Evolutionary conservation across 2,888 invertebrate genomes (phyloP).

Genomic region (Apodemia hepburni): DNA sequence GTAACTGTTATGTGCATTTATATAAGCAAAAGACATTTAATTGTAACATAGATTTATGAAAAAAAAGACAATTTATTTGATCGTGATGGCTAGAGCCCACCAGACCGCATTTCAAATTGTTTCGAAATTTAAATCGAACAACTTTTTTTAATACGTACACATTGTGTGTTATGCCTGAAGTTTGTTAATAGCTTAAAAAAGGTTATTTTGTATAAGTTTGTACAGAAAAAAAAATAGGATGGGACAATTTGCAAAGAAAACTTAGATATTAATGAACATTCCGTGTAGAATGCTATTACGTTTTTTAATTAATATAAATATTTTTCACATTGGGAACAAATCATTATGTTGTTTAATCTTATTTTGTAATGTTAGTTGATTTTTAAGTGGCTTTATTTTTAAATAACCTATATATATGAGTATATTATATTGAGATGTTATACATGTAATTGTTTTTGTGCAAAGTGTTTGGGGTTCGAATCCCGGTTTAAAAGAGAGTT

Average conservation of each 20-base stretch:
- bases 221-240: constrained; percentile 73
- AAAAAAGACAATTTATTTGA: constrained; percentile 41
- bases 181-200: constrained; percentile 73
- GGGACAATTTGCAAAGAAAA: constrained; percentile 80
- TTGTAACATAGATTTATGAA: constrained; percentile 33
- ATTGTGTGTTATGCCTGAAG: constrained; percentile 61
- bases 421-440: constrained; percentile 78
- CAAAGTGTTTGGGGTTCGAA: constrained; percentile 67
- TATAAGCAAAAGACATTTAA: constrained; percentile 37
- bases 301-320: constrained; percentile 65
- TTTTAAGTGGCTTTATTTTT: constrained; percentile 76
- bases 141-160: constrained; percentile 61
- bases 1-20: constrained; percentile 71
- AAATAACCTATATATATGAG: constrained; percentile 67
- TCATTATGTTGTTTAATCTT: constrained; percentile 80
- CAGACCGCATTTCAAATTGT: constrained; percentile 70
- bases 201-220: constrained; percentile 76
- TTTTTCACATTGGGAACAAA: constrained; percentile 78
- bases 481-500: constrained; percentile 68
- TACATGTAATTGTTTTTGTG: constrained; percentile 75
- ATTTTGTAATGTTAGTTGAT: constrained; percentile 79
- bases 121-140: constrained; percentile 51
- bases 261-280: constrained; percentile 77
- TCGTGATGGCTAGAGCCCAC: constrained; percentile 59
- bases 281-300: constrained; percentile 79